Evolutionary conservation across 2,113 vertebrate species (phyloP), one percentile per base, ranked within the genome.

Genomic region (Myrmecophaga tridactyla): DNA sequence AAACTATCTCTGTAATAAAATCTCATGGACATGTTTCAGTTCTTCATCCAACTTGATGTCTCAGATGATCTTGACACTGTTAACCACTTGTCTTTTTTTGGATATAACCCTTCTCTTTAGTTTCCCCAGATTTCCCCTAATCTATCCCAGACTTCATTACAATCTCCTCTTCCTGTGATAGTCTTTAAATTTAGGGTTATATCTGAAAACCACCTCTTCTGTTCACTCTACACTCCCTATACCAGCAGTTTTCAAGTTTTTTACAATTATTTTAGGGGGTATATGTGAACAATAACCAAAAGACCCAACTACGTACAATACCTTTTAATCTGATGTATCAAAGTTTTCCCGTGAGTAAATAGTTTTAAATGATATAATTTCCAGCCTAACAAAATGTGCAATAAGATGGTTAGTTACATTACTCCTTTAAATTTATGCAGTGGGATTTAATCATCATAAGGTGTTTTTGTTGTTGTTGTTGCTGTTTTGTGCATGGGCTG

Each of bases 351-450:
- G 0, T 43, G 75, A 83, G 12, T 78, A 46, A 81, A 77, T 6
- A 51, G 75, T 70, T 86, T 86, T 75, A 89, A 80, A 56, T 48
- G 6, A 53, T 56, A 86, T 11, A 46, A 78, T 80, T 48, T 80
- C 34, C 15, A 92, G 62, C 8, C 46, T 81, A 94, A 70, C 12
- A 89, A 27, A 93, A 92, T 94, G 25, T 65, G 11, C 85, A 95
- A 39, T 36, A 46, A 92, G 89, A 83, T 56, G 48, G 18, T 86
- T 90, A 73, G 18, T 86, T 90, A 73, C 14, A 67, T 70, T 58
- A 36, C 58, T 23, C 77, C 46, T 85, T 65, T 58, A 39, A 27
- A 85, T 53, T 46, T 43, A 76, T 3, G n/a, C 29, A 53, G 3
- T 84, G 15, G 13, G 41, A 70, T 83, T 65, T 34, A 29, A 48